Percentiles rank a stretch among this genome's conserved stretches.
Conservation (phyloP, 2,888 invertebrate species). For the Drosophila tripunctata region DNA sequence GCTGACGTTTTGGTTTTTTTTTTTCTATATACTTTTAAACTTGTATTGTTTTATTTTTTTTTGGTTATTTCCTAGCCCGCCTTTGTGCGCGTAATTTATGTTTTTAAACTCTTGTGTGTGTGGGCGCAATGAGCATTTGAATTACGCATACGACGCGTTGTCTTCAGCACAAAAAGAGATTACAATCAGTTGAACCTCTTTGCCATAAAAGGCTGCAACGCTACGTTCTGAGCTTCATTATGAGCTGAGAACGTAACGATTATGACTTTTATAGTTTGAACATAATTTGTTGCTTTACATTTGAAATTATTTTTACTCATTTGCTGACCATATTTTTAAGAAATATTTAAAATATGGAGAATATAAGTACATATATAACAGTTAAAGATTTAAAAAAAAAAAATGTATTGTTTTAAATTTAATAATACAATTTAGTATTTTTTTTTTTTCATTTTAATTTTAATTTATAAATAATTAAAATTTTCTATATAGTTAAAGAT, state of each 20-base stretch:
- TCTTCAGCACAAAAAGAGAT: constrained; percentile 37
- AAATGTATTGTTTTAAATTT: too few relatives aligned
- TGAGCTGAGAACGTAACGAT: constrained; percentile 1
- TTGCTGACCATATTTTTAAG: background rate
- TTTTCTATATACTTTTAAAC: background rate
- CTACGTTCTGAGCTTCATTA: constrained; percentile 38
- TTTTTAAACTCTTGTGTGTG: constrained; percentile 24
- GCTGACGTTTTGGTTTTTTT: constrained; percentile 39
- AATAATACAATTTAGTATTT: too few relatives aligned
- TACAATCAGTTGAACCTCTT: constrained; percentile 43
- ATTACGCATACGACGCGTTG: constrained; percentile 65
- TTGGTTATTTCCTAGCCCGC: constrained; percentile 67
- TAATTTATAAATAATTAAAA: too few relatives aligned
- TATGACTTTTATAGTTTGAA: background rate
- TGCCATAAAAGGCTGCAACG: constrained; percentile 17
- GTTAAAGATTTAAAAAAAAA: too few relatives aligned
- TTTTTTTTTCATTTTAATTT: too few relatives aligned
- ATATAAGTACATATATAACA: too few relatives aligned
- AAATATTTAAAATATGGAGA: too few relatives aligned
- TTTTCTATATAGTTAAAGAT: too few relatives aligned
- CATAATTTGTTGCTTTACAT: background rate
- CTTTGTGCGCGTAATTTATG: constrained; percentile 54
- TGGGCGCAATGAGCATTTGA: constrained; percentile 53
- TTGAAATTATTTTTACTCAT: background rate
- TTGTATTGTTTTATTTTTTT: constrained; percentile 6